Conservation (phyloP, 1,140 invertebrate species). For the Drosophila erecta region DNA sequence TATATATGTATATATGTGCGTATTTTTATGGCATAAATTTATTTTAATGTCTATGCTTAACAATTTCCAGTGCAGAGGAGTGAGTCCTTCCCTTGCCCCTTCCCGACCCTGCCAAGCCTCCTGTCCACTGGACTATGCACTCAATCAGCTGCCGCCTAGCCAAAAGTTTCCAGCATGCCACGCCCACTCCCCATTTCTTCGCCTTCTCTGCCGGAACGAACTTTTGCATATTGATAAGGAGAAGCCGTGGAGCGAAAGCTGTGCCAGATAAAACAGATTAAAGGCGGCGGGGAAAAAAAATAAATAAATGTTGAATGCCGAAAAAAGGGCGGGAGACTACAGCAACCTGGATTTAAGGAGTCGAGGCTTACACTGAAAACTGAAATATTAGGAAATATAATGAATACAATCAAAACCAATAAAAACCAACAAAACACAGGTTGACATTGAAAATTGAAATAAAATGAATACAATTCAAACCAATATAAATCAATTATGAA, state of each 20-base stretch:
- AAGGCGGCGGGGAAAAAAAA: slow-evolving; percentile 20
- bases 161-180: slow-evolving; percentile 53
- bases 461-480: too few species aligned
- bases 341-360: slow-evolving; percentile 2
- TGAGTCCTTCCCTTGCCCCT: background rate
- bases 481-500: too few species aligned
- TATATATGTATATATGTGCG: slow-evolving; percentile 11
- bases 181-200: slow-evolving; percentile 13
- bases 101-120: too few species aligned
- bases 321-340: background rate
- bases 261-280: slow-evolving; percentile 68
- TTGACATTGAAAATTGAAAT: too few species aligned
- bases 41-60: slow-evolving; percentile 81
- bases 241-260: slow-evolving; percentile 35
- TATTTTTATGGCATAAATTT: slow-evolving; percentile 78
- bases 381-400: background rate
- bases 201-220: slow-evolving; percentile 22
- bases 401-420: background rate
- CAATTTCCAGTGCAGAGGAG: slow-evolving; percentile 61
- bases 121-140: slow-evolving; percentile 43
- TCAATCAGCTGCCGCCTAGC: slow-evolving; percentile 61
- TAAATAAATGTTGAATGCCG: slow-evolving; percentile 23
- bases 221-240: slow-evolving; percentile 78
- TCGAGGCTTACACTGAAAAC: background rate
- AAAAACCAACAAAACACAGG: background rate